Base-by-base conservation (phyloP, 2,797 vertebrate genomes). In the Acanthurus leucopareius region DNA sequence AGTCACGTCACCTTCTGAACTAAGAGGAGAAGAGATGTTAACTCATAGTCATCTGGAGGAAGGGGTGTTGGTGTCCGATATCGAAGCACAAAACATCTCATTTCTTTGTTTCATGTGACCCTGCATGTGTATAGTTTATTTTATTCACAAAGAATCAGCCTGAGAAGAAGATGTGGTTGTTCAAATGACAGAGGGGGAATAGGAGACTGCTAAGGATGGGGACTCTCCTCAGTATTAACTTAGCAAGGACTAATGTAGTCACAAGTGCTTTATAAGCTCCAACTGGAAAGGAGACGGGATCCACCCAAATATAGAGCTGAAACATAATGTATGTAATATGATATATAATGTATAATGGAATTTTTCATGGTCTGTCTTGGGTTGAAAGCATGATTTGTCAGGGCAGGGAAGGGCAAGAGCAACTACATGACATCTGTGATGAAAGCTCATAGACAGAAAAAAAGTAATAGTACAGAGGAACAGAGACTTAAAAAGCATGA, bases 251-350 rank as follows among this genome's bases (percentile, higher is more conserved):
- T 28, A 40, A 62, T 63, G 47, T 25, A 32, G 52, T 52, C 2
- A 49, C 53, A 68, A 67, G 53, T 47, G 71, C 51, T 58, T 79
- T 15, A 61, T 52, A 51, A 74, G 56, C 69, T 66, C 40, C 38
- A 69, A 32, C 57, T 58, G 28, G 35, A 49, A 61, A 76, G 52
- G 62, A 62, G 59, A 69, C 15, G 54, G 14, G 28, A 54, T 25
- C 15, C 40, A 48, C n/a, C 22, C 49, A 54, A 73, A 64, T 15
- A 61, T 2, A 51, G 4, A 45, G 0, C 19, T 6, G n/a, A 15
- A 58, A 47, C 22, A 32, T 32, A 4, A 32, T 32, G 4, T 3
- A 32, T 32, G 28, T 32, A 32, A 32, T 32, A 49, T 10, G 14
- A 20, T 9, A 14, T 40, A n/a, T 59, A n/a, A 59, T 59, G 20